phyloP scores from a whole-genome alignment of 2,888 invertebrate species.

The Drosophila dives region DNA sequence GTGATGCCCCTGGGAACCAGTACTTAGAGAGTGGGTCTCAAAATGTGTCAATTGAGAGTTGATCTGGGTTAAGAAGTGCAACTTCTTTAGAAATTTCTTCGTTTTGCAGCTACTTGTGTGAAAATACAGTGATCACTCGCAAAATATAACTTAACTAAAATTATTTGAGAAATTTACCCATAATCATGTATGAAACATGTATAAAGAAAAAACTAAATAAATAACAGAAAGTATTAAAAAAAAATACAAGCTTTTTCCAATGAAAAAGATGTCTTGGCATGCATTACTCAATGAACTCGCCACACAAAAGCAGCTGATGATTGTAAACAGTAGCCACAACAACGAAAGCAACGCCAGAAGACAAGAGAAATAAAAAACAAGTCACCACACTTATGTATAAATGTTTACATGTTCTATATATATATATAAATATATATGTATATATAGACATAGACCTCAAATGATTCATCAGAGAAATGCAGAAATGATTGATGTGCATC shows the following conservation, averaged over 20 bases:
- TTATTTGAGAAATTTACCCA: background rate
- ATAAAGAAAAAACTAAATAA: background rate
- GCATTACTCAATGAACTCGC: conserved; percentile 36
- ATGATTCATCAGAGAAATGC: conserved; percentile 28
- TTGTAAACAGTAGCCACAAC: conserved; percentile 38
- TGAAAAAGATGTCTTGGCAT: background rate
- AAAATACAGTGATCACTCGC: background rate
- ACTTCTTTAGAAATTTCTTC: background rate
- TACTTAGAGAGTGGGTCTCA: background rate
- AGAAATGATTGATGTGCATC: conserved; percentile 15
- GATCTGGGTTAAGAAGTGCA: conserved; percentile 15
- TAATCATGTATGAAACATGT: background rate
- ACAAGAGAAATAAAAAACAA: conserved; percentile 24
- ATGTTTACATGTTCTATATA: background rate
- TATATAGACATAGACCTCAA: conserved; percentile 21
- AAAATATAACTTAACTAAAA: background rate
- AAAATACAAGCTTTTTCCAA: conserved; percentile 8
- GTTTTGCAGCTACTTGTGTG: background rate
- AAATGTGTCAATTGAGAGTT: conserved; percentile 12
- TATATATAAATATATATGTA: background rate
- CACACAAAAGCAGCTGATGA: conserved; percentile 36
- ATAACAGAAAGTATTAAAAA: no score
- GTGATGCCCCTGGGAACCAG: conserved; percentile 30
- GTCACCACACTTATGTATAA: conserved; percentile 15
- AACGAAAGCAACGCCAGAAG: conserved; percentile 15